Percentiles rank a stretch among this genome's conserved stretches.
These are phyloP conservation scores for Alcis repandata DNA, from an alignment of 2,888 invertebrate genomes.

Conservation along the genomic window DNA sequence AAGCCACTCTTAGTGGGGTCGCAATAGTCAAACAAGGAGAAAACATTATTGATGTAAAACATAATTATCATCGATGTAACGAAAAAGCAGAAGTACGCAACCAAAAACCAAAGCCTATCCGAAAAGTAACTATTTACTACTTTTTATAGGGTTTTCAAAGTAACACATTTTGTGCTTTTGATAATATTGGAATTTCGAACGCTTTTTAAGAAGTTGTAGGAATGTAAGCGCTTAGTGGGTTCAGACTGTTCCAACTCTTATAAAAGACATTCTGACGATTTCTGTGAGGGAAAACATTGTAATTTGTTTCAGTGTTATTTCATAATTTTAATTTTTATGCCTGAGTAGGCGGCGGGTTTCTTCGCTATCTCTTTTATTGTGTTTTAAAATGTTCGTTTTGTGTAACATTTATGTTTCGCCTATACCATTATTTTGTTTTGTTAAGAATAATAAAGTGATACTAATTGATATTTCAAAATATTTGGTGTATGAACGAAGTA, in stretches of 20 bases:
- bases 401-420: conserved; percentile 10
- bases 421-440: conserved; percentile 8
- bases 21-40: too few relatives aligned
- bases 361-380: conserved; percentile 40
- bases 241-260: conserved; percentile 3
- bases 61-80: too few relatives aligned
- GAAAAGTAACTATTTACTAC: too few relatives aligned
- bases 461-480: neutral
- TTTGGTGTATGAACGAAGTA: neutral
- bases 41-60: too few relatives aligned
- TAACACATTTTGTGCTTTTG: too few relatives aligned
- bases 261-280: conserved; percentile 40
- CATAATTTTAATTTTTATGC: conserved; percentile 42
- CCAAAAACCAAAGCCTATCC: too few relatives aligned
- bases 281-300: conserved; percentile 36
- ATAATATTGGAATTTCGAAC: too few relatives aligned
- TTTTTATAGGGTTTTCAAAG: too few relatives aligned
- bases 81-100: too few relatives aligned
- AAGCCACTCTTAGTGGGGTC: too few relatives aligned
- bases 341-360: conserved; percentile 14
- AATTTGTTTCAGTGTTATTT: conserved; percentile 37
- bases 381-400: conserved; percentile 34
- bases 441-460: neutral
- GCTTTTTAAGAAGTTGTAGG: too few relatives aligned
- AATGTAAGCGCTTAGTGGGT: neutral